These are phyloP conservation scores for Dendrophyllia cribrosa DNA, from an alignment of 64 coral and sea anemone species.

Conservation along the genomic window DNA sequence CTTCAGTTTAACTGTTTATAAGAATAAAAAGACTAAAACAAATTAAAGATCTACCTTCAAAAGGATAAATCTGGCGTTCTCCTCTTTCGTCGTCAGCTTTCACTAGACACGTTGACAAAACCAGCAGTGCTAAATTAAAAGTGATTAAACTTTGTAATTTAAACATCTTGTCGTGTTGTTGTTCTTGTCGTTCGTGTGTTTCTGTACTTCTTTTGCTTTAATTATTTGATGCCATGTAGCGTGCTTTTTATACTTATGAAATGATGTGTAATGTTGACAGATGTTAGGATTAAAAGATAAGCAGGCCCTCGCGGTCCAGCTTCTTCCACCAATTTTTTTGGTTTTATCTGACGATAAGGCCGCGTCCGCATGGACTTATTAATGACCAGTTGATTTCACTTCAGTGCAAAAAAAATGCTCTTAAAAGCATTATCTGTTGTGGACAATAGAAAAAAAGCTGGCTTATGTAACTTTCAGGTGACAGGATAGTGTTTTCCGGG, in stretches of 20 bases:
- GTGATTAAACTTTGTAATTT: neutral
- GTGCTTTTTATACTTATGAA: too few species aligned
- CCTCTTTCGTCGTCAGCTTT: neutral
- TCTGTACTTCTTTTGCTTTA: too few species aligned
- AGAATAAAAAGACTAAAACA: neutral
- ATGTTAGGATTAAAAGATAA: neutral
- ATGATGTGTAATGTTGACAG: neutral
- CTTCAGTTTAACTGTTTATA: neutral
- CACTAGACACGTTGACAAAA: neutral
- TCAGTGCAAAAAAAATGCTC: too few species aligned
- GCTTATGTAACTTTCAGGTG: too few species aligned
- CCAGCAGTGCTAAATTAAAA: neutral
- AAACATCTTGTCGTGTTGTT: neutral
- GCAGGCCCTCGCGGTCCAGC: neutral
- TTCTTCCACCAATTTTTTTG: neutral
- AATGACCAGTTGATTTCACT: too few species aligned
- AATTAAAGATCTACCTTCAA: neutral
- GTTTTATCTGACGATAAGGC: neutral
- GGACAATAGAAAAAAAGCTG: too few species aligned
- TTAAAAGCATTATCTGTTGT: too few species aligned
- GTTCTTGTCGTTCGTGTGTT: neutral
- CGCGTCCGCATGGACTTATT: too few species aligned
- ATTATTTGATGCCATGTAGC: too few species aligned
- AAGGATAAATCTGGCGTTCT: neutral
- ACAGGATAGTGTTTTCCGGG: too few species aligned